phyloP scores from a whole-genome alignment of 2,888 invertebrate genomes.

The Cephalotes varians region DNA sequence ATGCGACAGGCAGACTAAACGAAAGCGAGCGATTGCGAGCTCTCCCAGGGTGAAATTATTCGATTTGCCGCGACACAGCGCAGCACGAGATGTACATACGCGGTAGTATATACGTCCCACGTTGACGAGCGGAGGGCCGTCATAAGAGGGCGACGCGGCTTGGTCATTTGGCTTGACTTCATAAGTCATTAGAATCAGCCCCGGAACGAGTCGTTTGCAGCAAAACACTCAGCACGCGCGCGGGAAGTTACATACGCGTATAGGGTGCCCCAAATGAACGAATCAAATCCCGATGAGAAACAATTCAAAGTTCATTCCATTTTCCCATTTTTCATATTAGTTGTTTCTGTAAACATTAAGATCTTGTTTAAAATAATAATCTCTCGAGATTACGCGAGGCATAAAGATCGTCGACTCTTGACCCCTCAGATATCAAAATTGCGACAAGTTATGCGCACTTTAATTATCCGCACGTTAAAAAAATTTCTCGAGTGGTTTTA shows the following conservation, averaged over 20 bases:
- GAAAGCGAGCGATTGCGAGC: slow-evolving; percentile 57
- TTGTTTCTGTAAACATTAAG: neutral
- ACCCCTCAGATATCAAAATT: neutral
- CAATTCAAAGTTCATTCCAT: neutral
- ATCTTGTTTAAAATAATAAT: neutral
- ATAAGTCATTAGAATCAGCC: slow-evolving; percentile 85
- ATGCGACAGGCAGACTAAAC: slow-evolving; percentile 65
- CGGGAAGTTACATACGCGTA: slow-evolving; percentile 38
- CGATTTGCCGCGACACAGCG: slow-evolving; percentile 77
- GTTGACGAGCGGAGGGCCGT: slow-evolving; percentile 30
- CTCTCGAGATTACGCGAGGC: neutral
- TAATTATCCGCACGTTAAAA: neutral
- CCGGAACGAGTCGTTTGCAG: slow-evolving; percentile 78
- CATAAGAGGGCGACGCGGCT: slow-evolving; percentile 61
- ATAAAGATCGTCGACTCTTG: neutral
- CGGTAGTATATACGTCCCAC: slow-evolving; percentile 62
- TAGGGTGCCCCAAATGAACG: slow-evolving; percentile 29
- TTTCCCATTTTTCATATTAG: neutral
- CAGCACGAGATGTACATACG: slow-evolving; percentile 72
- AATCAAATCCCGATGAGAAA: slow-evolving; percentile 36
- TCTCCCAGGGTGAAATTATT: slow-evolving; percentile 76
- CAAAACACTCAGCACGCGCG: slow-evolving; percentile 77
- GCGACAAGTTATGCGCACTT: neutral
- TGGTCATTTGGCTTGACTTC: slow-evolving; percentile 86
- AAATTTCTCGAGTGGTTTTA: neutral